phyloP scores from a whole-genome alignment of 1,140 invertebrate genomes.

The Drosophila sp. region DNA sequence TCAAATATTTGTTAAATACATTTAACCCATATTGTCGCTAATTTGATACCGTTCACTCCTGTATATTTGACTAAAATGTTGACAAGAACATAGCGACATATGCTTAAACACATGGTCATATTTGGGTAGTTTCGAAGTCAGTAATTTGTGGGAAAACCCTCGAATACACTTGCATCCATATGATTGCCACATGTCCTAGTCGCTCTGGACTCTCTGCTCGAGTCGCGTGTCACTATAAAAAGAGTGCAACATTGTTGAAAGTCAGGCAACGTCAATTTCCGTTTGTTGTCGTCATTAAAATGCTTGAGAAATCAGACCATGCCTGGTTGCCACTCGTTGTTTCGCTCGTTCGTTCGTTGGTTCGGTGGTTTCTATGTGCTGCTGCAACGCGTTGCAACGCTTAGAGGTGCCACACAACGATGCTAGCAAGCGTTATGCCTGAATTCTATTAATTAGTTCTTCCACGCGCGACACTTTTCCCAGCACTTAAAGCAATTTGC shows the following conservation, averaged over 20 bases:
- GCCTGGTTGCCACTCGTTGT: slow-evolving; percentile 44
- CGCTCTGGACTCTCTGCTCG: slow-evolving; percentile 7
- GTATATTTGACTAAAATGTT: too few species aligned
- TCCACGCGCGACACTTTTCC: slow-evolving; percentile 59
- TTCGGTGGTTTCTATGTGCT: slow-evolving; percentile 1
- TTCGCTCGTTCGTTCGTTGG: slow-evolving; percentile 3
- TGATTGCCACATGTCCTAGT: slow-evolving; percentile 61
- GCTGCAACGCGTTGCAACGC: slow-evolving; percentile 18
- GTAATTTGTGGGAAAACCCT: too few species aligned
- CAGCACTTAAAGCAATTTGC: slow-evolving; percentile 77
- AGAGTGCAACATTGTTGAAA: slow-evolving; percentile 63
- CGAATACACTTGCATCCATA: slow-evolving; percentile 42
- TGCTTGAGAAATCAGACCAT: slow-evolving; percentile 47
- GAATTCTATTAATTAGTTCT: slow-evolving; percentile 72
- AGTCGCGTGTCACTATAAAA: slow-evolving; percentile 76
- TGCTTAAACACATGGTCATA: too few species aligned
- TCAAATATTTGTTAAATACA: too few species aligned
- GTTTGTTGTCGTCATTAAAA: slow-evolving; percentile 81
- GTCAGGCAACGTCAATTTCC: slow-evolving; percentile 75
- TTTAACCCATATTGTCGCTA: too few species aligned
- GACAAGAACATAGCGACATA: too few species aligned
- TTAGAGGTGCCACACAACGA: slow-evolving; percentile 4
- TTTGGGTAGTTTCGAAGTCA: too few species aligned
- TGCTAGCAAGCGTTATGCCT: slow-evolving; percentile 13
- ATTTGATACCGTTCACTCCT: too few species aligned